Base-by-base conservation (phyloP, 2,797 vertebrate species). In the Xiphorhynchus erythropygius region DNA sequence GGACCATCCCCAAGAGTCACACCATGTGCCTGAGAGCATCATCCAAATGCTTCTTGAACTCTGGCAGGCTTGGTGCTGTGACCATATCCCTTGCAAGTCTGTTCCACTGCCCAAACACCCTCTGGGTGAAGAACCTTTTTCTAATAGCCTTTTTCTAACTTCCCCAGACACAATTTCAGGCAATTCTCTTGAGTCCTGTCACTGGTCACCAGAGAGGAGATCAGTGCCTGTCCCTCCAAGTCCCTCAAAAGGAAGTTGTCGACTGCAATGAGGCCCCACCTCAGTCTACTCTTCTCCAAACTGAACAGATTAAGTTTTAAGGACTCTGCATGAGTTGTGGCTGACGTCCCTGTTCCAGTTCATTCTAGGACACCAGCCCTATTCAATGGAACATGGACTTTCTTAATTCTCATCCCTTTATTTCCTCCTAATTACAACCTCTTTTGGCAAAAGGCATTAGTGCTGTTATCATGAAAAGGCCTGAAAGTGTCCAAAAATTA, bases 321-420 rank as follows among this genome's bases (percentile, higher is more conserved):
- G 39, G 33, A 23, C 32, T 63, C 30, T 6, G 5, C 30, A 25
- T 32, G 47, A 79, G 22, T 7, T 55, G 55, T 56, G 27, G 37
- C 18, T 67, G 77, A 49, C 42, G 37, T 83, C 18, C 10, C 46
- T 25, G 4, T 7, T 52, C 18, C 33, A 49, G n/a, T 44, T 92
- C 46, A 47, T 80, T 75, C 53, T n/a, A 27, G 70, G 70, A 53
- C 47, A 70, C 21, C 18, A 50, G 16, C 17, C 23, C 39, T 1
- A 0, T 71, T 79, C 64, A 28, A 5, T 0, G 0, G 9, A 3
- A 28, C 18, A 2, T 5, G 4, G 24, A 6, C 32, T 23, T 41
- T 50, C n/a, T 47, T 73, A 65, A 63, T 32, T 39, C 33, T 67
- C 18, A 22, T 32, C 39, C n/a, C 25, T 57, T 47, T 35, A 44